These are phyloP conservation scores for Lucilia cuprina DNA, from an alignment of 1,140 invertebrate genomes.

Conservation along the genomic window DNA sequence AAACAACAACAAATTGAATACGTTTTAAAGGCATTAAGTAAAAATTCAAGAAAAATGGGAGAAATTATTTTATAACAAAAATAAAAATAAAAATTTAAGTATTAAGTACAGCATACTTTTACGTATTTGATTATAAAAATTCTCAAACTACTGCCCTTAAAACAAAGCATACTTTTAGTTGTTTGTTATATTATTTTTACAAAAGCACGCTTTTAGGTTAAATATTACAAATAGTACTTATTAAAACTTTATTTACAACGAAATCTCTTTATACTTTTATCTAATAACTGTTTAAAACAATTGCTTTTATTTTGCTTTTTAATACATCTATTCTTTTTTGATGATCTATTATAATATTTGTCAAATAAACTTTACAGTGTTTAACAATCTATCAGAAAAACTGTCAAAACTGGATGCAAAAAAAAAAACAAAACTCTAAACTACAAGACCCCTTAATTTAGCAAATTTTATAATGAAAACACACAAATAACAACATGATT, in stretches of 20 bases:
- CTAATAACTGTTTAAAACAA: too few species aligned
- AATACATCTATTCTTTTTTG: background rate
- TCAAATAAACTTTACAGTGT: background rate
- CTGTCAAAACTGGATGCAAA: background rate
- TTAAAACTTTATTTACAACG: background rate
- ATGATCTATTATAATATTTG: slow-evolving; percentile 5
- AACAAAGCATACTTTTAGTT: background rate
- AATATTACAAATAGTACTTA: background rate
- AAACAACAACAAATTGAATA: background rate
- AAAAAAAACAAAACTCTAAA: background rate
- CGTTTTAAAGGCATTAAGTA: background rate
- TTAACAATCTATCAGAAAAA: background rate
- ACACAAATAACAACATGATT: background rate
- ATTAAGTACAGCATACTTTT: background rate
- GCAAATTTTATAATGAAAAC: background rate
- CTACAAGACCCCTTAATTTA: background rate
- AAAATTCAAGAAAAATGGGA: background rate
- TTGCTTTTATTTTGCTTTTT: background rate
- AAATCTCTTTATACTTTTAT: too few species aligned
- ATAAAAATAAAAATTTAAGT: background rate
- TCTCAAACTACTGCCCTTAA: too few species aligned
- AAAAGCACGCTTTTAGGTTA: background rate
- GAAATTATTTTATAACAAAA: background rate
- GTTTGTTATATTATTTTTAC: background rate
- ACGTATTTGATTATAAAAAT: too few species aligned